Conservation (phyloP, 2,113 vertebrate species). For the Psammodynastes pulverulentus region DNA sequence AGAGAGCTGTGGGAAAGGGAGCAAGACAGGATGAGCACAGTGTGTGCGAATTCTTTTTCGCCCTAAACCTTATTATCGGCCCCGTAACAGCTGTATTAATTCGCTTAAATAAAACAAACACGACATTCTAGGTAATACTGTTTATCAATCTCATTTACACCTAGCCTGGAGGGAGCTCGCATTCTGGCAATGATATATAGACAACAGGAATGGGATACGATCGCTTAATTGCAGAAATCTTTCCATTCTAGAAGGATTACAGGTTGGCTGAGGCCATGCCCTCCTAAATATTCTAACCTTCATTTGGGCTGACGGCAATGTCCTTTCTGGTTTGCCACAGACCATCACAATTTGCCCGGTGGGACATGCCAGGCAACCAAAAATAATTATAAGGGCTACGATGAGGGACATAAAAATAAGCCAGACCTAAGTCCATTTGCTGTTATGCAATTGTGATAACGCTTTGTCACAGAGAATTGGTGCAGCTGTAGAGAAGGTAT, state of each 20-base stretch:
- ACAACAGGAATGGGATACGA: not conserved
- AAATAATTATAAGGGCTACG: not conserved
- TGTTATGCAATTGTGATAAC: not conserved
- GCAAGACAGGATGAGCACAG: not conserved
- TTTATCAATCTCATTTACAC: not conserved
- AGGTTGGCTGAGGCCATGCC: not conserved
- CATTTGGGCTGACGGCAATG: not conserved
- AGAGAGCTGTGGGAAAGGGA: conserved; percentile 40
- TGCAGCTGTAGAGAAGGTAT: not conserved
- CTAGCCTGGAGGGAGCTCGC: accelerated
- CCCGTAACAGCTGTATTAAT: conserved; percentile 48
- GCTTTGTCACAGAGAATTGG: not conserved
- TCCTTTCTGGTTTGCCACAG: not conserved
- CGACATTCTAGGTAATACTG: not conserved
- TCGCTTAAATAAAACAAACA: conserved; percentile 4
- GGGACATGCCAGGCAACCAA: not conserved
- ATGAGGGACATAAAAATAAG: not conserved
- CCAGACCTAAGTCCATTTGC: not conserved
- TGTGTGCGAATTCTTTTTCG: not conserved
- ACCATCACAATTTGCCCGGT: not conserved
- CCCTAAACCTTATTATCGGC: conserved; percentile 16
- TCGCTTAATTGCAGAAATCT: not conserved
- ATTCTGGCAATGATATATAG: not conserved
- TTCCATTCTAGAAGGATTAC: not conserved
- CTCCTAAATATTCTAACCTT: not conserved